Percentiles rank a stretch among this genome's conserved stretches.
These are phyloP conservation scores for Rhinogobio ventralis DNA, from an alignment of 2,797 vertebrate genomes.

Conservation along the genomic window DNA sequence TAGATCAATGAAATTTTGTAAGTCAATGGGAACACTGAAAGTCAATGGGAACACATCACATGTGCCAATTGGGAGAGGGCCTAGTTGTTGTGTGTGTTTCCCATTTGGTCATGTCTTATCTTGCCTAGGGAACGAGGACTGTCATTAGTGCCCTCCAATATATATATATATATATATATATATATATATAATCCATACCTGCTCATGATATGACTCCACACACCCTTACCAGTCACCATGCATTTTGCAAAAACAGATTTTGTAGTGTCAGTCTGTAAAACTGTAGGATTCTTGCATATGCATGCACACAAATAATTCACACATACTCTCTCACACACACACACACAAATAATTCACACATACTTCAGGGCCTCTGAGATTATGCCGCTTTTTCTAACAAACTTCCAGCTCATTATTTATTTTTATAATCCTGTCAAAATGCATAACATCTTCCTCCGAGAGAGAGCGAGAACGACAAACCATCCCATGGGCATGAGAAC, in stretches of 20 bases:
- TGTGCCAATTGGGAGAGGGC: not conserved
- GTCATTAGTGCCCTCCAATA: not conserved
- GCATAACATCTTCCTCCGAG: conserved; percentile 47
- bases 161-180: not conserved
- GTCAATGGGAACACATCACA: not conserved
- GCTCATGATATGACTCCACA: not conserved
- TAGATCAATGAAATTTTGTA: too few species aligned
- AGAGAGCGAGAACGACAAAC: conserved; percentile 34
- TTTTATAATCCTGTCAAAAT: conserved; percentile 54
- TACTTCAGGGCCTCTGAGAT: conserved; percentile 20
- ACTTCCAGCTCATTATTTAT: conserved; percentile 50
- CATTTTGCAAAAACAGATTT: conserved; percentile 25
- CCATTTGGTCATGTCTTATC: not conserved
- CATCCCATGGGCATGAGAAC: conserved; percentile 51
- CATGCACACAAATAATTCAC: not conserved
- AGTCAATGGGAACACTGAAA: too few species aligned
- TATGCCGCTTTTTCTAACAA: conserved; percentile 37
- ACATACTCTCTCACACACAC: not conserved
- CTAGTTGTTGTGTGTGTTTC: not conserved
- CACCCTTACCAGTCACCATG: not conserved
- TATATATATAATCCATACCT: not conserved
- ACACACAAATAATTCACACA: conserved; percentile 18
- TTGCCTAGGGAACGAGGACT: not conserved
- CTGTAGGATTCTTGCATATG: conserved; percentile 22
- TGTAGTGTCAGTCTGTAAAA: not conserved